Evolutionary conservation across 2,797 vertebrate genomes (phyloP), one percentile per base, ranked within the genome.

Genomic region (Ptychadena robeensis): DNA sequence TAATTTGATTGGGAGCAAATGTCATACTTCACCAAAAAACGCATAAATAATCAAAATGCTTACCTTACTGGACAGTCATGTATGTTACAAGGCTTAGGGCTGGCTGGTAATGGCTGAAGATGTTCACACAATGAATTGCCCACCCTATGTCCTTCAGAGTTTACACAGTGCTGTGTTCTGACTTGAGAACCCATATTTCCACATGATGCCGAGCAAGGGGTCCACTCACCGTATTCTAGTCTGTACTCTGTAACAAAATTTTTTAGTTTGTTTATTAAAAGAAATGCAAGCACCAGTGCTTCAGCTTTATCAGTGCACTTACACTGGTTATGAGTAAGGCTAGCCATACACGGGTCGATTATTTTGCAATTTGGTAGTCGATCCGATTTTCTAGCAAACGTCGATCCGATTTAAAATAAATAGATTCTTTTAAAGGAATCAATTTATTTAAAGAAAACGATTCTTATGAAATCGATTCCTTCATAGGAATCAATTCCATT

Each of bases 41-140:
- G 0, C 5, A 15, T 44, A 12, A 44, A 5, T 18, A 15, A 53
- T 22, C 8, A 25, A 27, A 74, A 18, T 6, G 9, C 59, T 85
- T 91, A 98, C 96, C 96, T 95, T 71, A 94, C 89, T 15, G 95
- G 93, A 57, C 97, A 98, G 90, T 95, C 93, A 28, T 79, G 87
- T 83, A 73, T 81, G 86, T 93, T 96, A 87, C 97, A 98, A 0
- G 92, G 86, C 53, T 90, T 91, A 10, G 91, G 87, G n/a, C 75
- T 80, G 1, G 84, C 14, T 31, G 0, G 53, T 1, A 95, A 95
- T 75, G 93, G 95, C 73, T 88, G 92, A 64, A 92, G 87, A 35
- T 92, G 89, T 14, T 86, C 87, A 85, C 97, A 98, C 0, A 90
- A 83, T 0, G 88, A 89, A 25, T 90, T 88, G 2, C 91, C 89